Percentiles rank a stretch among this genome's conserved stretches.
phyloP scores from a whole-genome alignment of 2,888 invertebrate species.

The Leptinotarsa haldemani region DNA sequence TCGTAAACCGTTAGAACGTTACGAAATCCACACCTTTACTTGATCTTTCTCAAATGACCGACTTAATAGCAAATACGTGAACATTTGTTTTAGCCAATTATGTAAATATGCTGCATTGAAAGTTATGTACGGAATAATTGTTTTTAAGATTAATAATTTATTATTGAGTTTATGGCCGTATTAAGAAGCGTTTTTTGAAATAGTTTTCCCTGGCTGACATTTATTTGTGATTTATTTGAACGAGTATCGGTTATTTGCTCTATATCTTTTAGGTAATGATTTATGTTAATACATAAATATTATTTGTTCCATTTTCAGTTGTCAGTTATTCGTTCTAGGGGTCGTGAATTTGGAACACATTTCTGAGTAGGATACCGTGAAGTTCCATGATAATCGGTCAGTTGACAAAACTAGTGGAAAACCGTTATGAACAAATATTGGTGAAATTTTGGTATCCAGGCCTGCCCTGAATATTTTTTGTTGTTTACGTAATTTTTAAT shows the following conservation, averaged over 20 bases:
- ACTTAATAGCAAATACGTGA: constrained; percentile 29
- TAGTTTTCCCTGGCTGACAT: background rate
- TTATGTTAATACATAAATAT: background rate
- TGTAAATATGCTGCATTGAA: constrained; percentile 34
- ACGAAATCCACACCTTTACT: constrained; percentile 21
- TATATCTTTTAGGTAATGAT: background rate
- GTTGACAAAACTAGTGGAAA: too few species aligned
- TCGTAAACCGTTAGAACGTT: constrained; percentile 15
- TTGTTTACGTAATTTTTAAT: too few species aligned
- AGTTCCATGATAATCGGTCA: too few species aligned
- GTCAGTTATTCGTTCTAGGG: too few species aligned
- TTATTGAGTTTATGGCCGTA: constrained; percentile 21
- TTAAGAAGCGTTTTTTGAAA: background rate
- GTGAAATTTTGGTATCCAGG: too few species aligned
- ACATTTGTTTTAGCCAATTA: constrained; percentile 39
- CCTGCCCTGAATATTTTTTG: too few species aligned
- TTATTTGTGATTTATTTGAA: constrained; percentile 11
- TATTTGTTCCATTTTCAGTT: background rate
- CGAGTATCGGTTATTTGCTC: background rate
- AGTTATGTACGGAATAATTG: constrained; percentile 33
- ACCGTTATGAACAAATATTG: too few species aligned
- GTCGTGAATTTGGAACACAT: too few species aligned
- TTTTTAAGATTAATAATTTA: constrained; percentile 27
- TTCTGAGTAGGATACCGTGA: too few species aligned
- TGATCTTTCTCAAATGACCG: constrained; percentile 19